Conservation (phyloP, 2,797 vertebrate species). For the Hozukius guyotensis region DNA sequence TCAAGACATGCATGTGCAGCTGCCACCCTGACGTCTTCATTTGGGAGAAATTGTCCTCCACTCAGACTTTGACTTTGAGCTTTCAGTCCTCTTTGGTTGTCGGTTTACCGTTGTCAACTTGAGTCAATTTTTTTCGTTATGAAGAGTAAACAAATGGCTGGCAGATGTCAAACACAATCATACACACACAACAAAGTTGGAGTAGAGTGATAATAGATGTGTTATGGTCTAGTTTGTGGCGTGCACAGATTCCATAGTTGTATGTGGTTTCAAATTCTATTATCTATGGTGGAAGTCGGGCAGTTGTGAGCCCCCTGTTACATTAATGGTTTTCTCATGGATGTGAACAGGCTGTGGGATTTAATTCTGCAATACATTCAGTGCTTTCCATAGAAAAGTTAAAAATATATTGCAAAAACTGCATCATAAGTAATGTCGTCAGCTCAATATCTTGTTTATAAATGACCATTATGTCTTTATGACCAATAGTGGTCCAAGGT, state of each 20-base stretch:
- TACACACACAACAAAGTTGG: constrained; percentile 14
- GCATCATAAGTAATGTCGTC: not conserved
- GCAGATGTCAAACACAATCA: constrained; percentile 44
- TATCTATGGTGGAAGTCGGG: not conserved
- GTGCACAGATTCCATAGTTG: constrained; percentile 6
- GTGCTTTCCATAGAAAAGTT: not conserved
- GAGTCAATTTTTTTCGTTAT: constrained; percentile 18
- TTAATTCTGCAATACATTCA: not conserved
- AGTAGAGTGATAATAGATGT: constrained; percentile 9
- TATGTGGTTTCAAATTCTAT: constrained; percentile 19
- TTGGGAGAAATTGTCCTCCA: constrained; percentile 56
- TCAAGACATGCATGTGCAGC: constrained; percentile 32
- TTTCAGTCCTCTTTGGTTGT: constrained; percentile 13
- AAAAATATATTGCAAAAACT: not conserved
- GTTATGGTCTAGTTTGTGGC: constrained; percentile 11
- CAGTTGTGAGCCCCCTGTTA: not conserved
- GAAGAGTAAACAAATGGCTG: constrained; percentile 42
- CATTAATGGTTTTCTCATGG: not conserved
- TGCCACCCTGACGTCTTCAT: constrained; percentile 70
- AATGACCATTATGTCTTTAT: not conserved
- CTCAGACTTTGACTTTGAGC: constrained; percentile 4
- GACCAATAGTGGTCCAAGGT: not conserved
- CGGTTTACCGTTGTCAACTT: constrained; percentile 35
- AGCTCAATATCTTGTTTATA: not conserved
- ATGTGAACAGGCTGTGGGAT: not conserved